phyloP scores from a whole-genome alignment of 2,113 vertebrate species.

The Fregetta grallaria region DNA sequence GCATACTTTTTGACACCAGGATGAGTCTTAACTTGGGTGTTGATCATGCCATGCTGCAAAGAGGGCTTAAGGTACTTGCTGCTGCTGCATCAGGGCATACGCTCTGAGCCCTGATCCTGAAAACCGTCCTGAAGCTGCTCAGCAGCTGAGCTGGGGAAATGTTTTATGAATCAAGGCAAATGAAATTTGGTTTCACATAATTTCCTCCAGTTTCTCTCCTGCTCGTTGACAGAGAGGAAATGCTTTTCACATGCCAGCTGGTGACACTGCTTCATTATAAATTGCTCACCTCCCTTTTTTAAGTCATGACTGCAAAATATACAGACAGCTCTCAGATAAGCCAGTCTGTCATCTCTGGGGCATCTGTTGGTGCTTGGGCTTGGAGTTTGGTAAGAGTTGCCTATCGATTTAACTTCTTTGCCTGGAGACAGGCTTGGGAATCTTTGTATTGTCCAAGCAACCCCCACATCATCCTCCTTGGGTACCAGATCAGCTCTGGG shows the following conservation, averaged over 20 bases:
- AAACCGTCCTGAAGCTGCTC: neutral
- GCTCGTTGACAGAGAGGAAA: neutral
- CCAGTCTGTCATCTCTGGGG: neutral
- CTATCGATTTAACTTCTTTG: neutral
- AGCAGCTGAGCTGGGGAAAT: neutral
- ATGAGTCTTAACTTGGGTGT: neutral
- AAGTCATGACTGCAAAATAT: neutral
- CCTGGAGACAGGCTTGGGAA: neutral
- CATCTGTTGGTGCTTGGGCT: neutral
- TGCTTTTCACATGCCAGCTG: constrained; percentile 56
- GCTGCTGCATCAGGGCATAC: neutral
- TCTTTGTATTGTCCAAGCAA: neutral
- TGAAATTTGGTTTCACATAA: neutral
- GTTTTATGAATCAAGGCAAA: neutral
- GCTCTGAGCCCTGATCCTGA: neutral
- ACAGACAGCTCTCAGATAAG: neutral
- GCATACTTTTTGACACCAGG: neutral
- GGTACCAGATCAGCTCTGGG: neutral
- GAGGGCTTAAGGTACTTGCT: neutral
- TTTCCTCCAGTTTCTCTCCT: neutral
- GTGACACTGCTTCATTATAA: constrained; percentile 64
- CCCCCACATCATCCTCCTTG: neutral
- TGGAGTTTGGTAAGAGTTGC: neutral
- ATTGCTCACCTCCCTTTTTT: neutral
- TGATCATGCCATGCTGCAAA: neutral